These are phyloP conservation scores for Arge pagana DNA, from an alignment of 2,888 invertebrate genomes.

Conservation along the genomic window DNA sequence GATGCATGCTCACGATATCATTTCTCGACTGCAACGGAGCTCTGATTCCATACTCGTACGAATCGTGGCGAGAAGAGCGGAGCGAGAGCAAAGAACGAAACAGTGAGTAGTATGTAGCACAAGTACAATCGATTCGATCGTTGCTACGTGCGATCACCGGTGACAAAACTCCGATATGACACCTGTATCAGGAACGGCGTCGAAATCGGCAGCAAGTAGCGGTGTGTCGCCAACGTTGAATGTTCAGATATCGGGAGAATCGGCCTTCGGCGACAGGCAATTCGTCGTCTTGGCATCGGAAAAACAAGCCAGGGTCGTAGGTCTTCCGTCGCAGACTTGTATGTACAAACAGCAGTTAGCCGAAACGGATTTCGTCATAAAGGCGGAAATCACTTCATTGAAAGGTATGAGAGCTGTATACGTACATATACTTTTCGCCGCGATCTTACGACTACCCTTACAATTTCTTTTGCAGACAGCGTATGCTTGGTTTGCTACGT, in stretches of 20 bases:
- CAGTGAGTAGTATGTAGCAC: slow-evolving; percentile 43
- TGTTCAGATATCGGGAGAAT: slow-evolving; percentile 57
- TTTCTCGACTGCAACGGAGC: slow-evolving; percentile 96
- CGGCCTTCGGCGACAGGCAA: slow-evolving; percentile 80
- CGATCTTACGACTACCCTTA: neutral
- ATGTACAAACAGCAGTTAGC: slow-evolving; percentile 91
- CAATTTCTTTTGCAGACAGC: slow-evolving; percentile 71
- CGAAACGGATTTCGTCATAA: slow-evolving; percentile 91
- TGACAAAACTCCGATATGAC: too few relatives aligned
- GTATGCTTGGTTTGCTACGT: slow-evolving; percentile 93
- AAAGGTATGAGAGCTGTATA: slow-evolving; percentile 68
- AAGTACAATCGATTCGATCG: too few relatives aligned
- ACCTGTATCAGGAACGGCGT: slow-evolving; percentile 53
- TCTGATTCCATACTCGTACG: slow-evolving; percentile 86
- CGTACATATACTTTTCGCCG: neutral
- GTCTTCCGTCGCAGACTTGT: slow-evolving; percentile 93
- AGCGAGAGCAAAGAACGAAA: slow-evolving; percentile 62
- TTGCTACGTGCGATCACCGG: too few relatives aligned
- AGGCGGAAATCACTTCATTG: slow-evolving; percentile 89
- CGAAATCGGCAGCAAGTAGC: slow-evolving; percentile 38
- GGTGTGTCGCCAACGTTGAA: slow-evolving; percentile 71
- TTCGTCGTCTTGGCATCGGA: slow-evolving; percentile 93
- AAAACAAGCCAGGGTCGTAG: slow-evolving; percentile 92
- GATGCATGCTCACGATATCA: slow-evolving; percentile 90
- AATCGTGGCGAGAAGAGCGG: slow-evolving; percentile 91